Percentiles rank a stretch among this genome's conserved stretches.
Conservation (phyloP, 2,797 vertebrate species). For the Typhlichthys eigenmanni region DNA sequence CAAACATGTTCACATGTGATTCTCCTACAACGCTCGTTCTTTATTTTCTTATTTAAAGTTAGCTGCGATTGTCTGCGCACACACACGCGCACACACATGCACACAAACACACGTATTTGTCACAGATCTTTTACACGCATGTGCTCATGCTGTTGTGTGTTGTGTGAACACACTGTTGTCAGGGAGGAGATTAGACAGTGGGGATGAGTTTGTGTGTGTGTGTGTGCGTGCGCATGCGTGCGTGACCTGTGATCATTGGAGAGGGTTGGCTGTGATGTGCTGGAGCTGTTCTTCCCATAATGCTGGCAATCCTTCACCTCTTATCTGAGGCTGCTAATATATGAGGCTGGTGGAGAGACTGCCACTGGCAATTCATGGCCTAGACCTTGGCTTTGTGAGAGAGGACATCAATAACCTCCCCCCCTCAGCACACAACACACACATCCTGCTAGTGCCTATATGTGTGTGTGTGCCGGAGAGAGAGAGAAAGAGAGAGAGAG, state of each 20-base stretch:
- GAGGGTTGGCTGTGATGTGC: conserved; percentile 42
- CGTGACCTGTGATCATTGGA: conserved; percentile 16
- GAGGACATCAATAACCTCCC: conserved; percentile 82
- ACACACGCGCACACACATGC: background rate
- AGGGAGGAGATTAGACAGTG: no score
- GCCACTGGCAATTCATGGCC: conserved; percentile 80
- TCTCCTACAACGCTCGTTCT: no score
- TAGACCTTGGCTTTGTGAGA: conserved; percentile 85
- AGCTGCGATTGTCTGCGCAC: no score
- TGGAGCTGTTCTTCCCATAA: conserved; percentile 75
- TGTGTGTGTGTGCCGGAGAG: conserved; percentile 1
- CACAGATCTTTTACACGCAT: background rate
- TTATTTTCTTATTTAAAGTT: no score
- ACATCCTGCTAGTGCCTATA: conserved; percentile 46
- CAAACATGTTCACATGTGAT: no score
- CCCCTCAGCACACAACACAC: conserved; percentile 62
- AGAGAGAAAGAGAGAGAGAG: conserved; percentile 7
- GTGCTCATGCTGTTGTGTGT: no score
- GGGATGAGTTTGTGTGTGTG: conserved; percentile 9
- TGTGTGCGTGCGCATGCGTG: background rate
- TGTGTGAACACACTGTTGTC: no score
- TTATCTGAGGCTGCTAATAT: conserved; percentile 84
- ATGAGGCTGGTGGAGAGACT: conserved; percentile 79
- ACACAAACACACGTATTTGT: background rate
- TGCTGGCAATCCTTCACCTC: conserved; percentile 79